These are phyloP conservation scores for Heliconius himera DNA, from an alignment of 1,140 invertebrate genomes.

Conservation along the genomic window DNA sequence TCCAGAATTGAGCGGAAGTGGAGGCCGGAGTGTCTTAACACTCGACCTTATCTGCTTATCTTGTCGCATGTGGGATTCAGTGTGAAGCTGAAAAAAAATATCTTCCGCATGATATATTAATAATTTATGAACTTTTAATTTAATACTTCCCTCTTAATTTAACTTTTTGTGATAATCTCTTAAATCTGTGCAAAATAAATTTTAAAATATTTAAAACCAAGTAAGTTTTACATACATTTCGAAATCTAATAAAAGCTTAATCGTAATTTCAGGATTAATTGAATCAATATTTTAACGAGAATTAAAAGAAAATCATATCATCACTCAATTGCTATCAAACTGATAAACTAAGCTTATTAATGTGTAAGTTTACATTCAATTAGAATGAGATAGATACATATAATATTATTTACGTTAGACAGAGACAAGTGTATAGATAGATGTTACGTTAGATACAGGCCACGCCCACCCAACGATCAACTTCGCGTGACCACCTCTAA, in stretches of 20 bases:
- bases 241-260: background rate
- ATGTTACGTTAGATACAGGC: conserved; percentile 75
- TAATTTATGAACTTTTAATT: too few species aligned
- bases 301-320: conserved; percentile 2
- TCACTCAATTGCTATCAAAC: conserved; percentile 9
- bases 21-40: too few species aligned
- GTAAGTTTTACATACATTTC: too few species aligned
- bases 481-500: conserved; percentile 66
- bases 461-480: conserved; percentile 64
- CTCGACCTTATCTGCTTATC: too few species aligned
- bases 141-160: too few species aligned
- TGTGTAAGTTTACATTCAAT: background rate
- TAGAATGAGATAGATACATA: conserved; percentile 45
- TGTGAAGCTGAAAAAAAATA: too few species aligned
- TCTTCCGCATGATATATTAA: too few species aligned
- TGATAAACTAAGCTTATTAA: conserved; percentile 15
- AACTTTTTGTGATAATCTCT: too few species aligned
- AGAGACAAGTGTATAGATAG: conserved; percentile 58
- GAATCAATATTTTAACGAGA: background rate
- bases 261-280: background rate
- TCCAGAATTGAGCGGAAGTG: too few species aligned
- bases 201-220: too few species aligned
- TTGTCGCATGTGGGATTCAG: too few species aligned
- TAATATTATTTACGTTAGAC: conserved; percentile 23
- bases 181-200: too few species aligned